These are phyloP conservation scores for Cantharis lateralis DNA, from an alignment of 2,888 invertebrate species.

Conservation along the genomic window DNA sequence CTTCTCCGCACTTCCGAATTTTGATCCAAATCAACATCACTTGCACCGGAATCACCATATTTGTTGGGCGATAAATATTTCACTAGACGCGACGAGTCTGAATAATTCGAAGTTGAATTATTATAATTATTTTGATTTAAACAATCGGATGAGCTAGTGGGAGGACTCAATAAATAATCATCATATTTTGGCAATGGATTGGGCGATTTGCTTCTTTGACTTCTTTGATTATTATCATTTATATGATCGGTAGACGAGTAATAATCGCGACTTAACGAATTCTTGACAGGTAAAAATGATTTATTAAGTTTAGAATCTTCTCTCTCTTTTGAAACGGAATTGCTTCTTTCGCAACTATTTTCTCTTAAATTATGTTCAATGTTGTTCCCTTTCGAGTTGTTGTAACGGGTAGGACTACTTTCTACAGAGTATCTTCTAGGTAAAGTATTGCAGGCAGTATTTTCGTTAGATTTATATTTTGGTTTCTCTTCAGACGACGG, in stretches of 20 bases:
- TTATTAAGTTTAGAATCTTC: conserved; percentile 10
- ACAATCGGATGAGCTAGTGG: conserved; percentile 50
- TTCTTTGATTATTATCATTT: conserved; percentile 1
- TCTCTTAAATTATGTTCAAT: neutral
- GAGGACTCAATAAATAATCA: conserved; percentile 43
- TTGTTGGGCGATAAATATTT: conserved; percentile 20
- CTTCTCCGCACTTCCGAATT: conserved; percentile 47
- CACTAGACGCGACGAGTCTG: conserved; percentile 15
- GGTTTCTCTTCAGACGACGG: conserved; percentile 10
- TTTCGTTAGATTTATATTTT: conserved; percentile 36
- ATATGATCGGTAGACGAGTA: neutral
- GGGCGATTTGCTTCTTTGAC: conserved; percentile 25
- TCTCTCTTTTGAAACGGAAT: neutral
- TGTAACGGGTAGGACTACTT: conserved; percentile 33
- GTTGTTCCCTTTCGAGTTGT: conserved; percentile 8
- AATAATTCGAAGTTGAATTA: conserved; percentile 9
- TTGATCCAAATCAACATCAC: conserved; percentile 34
- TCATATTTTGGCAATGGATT: conserved; percentile 9
- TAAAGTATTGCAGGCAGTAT: conserved; percentile 48
- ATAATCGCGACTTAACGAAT: conserved; percentile 11
- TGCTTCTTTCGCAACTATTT: neutral
- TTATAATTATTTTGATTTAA: conserved; percentile 31
- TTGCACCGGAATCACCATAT: conserved; percentile 15
- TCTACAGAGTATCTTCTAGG: conserved; percentile 55
- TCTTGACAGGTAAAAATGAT: conserved; percentile 46